Evolutionary conservation across 2,113 vertebrate genomes (phyloP).

Genomic region (Urocolius indicus): DNA sequence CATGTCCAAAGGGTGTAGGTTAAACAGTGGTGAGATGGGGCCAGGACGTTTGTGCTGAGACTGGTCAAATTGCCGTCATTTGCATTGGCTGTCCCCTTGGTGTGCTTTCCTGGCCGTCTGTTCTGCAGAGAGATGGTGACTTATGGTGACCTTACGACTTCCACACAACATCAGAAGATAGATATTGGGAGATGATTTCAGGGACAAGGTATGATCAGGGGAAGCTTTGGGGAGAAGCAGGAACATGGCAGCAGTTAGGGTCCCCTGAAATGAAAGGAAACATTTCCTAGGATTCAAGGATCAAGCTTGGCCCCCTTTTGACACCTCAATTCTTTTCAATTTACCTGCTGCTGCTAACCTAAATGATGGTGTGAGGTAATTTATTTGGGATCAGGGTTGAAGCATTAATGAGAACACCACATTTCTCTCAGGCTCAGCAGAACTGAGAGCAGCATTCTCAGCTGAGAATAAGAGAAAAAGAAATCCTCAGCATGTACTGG

Average conservation of each 20-base stretch:
- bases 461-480: conserved; percentile 23
- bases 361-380: conserved; percentile 8
- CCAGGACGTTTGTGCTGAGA: fast-evolving
- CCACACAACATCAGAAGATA: neutral
- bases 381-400: conserved; percentile 49
- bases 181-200: neutral
- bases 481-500: conserved; percentile 14
- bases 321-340: conserved; percentile 8
- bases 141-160: neutral
- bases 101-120: neutral
- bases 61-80: neutral
- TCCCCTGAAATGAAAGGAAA: conserved; percentile 1
- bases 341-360: conserved; percentile 17
- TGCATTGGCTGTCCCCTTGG: fast-evolving
- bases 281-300: neutral
- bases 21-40: neutral
- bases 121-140: neutral
- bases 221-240: conserved; percentile 6
- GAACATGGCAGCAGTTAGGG: neutral
- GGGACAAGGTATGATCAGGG: neutral
- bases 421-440: conserved; percentile 27
- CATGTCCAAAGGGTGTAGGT: neutral
- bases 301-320: conserved; percentile 17
- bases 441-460: conserved; percentile 26
- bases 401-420: conserved; percentile 48